phyloP scores from a whole-genome alignment of 2,888 invertebrate species.

The Troides oblongomaculatus region DNA sequence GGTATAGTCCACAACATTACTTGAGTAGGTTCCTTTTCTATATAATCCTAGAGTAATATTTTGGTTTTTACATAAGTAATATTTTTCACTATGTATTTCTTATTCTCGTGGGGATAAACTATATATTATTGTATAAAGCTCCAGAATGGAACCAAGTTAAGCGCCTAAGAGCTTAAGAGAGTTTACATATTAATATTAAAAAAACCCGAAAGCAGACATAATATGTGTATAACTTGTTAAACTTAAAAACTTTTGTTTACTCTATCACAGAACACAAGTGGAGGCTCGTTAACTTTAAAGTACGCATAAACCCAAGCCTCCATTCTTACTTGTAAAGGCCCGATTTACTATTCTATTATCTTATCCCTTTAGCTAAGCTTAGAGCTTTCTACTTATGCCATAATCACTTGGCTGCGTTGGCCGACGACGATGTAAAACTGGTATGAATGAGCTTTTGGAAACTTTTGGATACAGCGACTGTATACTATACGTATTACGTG shows the following conservation, averaged over 20 bases:
- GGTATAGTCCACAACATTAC: too few species aligned
- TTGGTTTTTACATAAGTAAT: too few species aligned
- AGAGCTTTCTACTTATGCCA: constrained; percentile 4
- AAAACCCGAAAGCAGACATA: too few species aligned
- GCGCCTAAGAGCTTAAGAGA: too few species aligned
- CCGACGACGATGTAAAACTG: constrained; percentile 4
- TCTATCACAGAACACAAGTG: not conserved
- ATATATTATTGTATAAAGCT: too few species aligned
- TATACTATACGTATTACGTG: not conserved
- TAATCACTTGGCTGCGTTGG: constrained; percentile 21
- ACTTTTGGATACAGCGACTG: not conserved
- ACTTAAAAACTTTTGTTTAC: not conserved
- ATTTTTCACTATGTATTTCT: too few species aligned
- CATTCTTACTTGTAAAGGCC: constrained; percentile 15
- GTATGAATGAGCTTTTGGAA: constrained; percentile 3
- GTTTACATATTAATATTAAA: too few species aligned
- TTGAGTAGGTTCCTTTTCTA: too few species aligned
- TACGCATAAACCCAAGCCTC: constrained; percentile 6
- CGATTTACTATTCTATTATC: constrained; percentile 25
- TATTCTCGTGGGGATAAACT: too few species aligned
- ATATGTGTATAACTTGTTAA: not conserved
- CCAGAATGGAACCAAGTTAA: too few species aligned
- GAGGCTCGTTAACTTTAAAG: constrained; percentile 4
- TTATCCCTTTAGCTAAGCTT: constrained; percentile 9
- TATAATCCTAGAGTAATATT: too few species aligned